Conservation (phyloP, 2,888 invertebrate species). For the Ectropis crepuscularia region DNA sequence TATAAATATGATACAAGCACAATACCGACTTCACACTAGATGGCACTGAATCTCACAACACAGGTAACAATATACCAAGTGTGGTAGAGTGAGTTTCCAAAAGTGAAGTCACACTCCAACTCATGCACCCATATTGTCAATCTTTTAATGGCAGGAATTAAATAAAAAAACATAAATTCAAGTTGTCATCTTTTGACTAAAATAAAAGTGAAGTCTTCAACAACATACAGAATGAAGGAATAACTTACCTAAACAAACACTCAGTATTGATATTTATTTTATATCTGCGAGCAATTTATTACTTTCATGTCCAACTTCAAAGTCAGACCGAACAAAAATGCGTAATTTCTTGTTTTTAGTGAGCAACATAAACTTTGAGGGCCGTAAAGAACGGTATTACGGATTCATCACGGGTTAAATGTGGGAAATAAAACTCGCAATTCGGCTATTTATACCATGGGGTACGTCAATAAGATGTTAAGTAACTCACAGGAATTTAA, state of each 20-base stretch:
- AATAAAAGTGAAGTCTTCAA: too few relatives aligned
- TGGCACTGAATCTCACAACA: too few relatives aligned
- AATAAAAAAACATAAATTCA: too few relatives aligned
- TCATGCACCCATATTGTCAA: too few relatives aligned
- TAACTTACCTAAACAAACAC: background rate
- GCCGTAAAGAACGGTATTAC: constrained; percentile 59
- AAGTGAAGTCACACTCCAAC: too few relatives aligned
- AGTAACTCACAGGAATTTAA: background rate
- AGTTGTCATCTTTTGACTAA: too few relatives aligned
- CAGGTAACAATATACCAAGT: too few relatives aligned
- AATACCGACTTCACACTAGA: too few relatives aligned
- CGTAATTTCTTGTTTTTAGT: constrained; percentile 39
- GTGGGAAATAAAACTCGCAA: constrained; percentile 56
- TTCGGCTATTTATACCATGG: constrained; percentile 49
- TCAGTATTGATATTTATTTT: background rate
- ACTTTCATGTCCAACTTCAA: constrained; percentile 15
- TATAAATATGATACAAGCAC: too few relatives aligned
- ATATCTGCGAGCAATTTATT: background rate
- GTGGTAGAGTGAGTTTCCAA: too few relatives aligned
- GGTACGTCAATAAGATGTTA: constrained; percentile 10
- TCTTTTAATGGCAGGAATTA: too few relatives aligned
- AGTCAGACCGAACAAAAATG: constrained; percentile 17
- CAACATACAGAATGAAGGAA: too few relatives aligned
- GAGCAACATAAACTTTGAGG: constrained; percentile 46
- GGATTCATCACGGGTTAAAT: constrained; percentile 53